Evolutionary conservation across 2,888 invertebrate genomes (phyloP), one percentile per base, ranked within the genome.

Genomic region (Blastobasis lacticolella): DNA sequence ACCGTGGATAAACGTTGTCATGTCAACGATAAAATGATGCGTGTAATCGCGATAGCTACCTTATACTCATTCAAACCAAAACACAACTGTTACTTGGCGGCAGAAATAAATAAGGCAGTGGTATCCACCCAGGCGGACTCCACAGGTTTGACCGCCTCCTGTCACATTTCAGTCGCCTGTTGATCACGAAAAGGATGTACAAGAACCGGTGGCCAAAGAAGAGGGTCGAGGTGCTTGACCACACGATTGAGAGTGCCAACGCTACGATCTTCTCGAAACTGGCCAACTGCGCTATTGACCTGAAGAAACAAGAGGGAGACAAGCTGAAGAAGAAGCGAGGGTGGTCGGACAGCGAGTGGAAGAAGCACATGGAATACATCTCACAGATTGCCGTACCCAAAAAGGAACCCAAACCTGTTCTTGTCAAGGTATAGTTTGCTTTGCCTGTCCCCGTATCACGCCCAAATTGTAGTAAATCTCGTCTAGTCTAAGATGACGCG

Each of bases 281-380:
- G 1, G 87, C 86, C 0, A 83, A 79, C 58, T 79, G 78, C 51
- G 66, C 69, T 1, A 49, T 87, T 4, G 82, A 82, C 49, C 64
- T 84, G 0, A 86, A 80, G 66, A 80, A 75, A 53, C 59, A 62
- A 10, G 80, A 81, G 6, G 57, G 61, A 0, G 81, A 78, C 53
- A 81, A 82, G 0, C 53, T 69, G 0, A 84, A 74, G 59, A 84
- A 78, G 64, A 84, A 75, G 57, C 66, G 63, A 5, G 78, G 73
- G 0, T 87, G 87, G 86, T 64, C 75, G 0, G 78, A 82, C 53
- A 73, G 73, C 23, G 86, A 86, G 4, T 87, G 87, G 86, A 85
- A 84, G 63, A 84, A 83, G 52, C 88, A 86, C 52, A 84, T 83
- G 83, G 86, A 87, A 7, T 81, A 87, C 42, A 82, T 88, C 40